These are phyloP conservation scores for Ligdia adustata DNA, from an alignment of 2,888 invertebrate species.

Conservation along the genomic window DNA sequence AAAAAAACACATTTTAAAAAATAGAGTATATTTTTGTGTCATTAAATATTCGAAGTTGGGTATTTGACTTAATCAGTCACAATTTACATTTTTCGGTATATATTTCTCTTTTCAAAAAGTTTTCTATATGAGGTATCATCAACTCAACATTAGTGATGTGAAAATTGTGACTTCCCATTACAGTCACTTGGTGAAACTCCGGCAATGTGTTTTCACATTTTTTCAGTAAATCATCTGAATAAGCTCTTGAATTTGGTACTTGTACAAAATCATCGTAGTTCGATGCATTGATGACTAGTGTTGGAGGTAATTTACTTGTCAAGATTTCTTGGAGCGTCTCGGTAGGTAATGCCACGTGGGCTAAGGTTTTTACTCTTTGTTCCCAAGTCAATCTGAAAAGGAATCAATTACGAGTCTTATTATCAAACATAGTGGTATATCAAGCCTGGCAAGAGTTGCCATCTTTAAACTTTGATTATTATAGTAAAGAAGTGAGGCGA, in stretches of 20 bases:
- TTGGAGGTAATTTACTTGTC: neutral
- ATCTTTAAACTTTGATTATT: too few species aligned
- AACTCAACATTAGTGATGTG: neutral
- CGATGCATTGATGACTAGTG: constrained; percentile 1
- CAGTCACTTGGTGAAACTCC: neutral
- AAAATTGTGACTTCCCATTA: neutral
- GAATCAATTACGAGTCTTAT: neutral
- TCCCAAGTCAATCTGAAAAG: constrained; percentile 4
- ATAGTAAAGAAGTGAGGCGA: too few species aligned
- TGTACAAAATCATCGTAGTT: neutral
- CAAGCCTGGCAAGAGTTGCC: too few species aligned
- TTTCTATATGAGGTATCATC: too few species aligned
- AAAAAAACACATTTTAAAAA: too few species aligned
- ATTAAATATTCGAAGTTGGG: too few species aligned
- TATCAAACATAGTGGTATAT: too few species aligned
- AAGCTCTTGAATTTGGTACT: too few species aligned
- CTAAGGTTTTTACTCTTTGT: neutral
- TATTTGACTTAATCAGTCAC: too few species aligned
- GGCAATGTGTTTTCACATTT: neutral
- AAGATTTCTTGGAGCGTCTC: neutral
- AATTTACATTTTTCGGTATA: too few species aligned
- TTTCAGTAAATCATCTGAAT: neutral
- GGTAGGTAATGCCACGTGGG: neutral
- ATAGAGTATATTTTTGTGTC: too few species aligned
- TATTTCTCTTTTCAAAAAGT: too few species aligned